These are phyloP conservation scores for Megaceryle torquata DNA, from an alignment of 2,113 vertebrate species.

Conservation along the genomic window DNA sequence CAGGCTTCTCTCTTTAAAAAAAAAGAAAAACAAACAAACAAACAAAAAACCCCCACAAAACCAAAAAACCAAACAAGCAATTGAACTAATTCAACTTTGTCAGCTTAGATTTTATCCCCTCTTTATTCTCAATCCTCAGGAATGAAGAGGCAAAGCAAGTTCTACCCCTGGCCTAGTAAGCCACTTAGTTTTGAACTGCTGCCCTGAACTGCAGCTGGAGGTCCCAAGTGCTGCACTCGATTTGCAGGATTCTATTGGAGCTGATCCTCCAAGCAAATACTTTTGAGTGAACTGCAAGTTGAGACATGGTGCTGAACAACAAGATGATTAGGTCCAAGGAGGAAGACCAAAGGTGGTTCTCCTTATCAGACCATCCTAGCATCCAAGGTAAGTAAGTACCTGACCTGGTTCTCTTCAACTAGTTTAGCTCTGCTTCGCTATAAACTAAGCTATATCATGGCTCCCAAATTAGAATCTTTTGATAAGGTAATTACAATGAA, in stretches of 20 bases:
- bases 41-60: too few relatives aligned
- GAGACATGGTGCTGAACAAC: conserved; percentile 2
- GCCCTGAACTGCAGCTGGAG: background rate
- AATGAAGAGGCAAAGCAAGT: background rate
- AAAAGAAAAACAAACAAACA: background rate
- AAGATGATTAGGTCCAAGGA: background rate
- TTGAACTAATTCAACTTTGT: background rate
- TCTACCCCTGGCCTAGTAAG: background rate
- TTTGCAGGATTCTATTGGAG: background rate
- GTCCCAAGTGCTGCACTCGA: background rate
- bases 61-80: background rate
- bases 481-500: background rate
- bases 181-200: background rate
- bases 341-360: conserved; percentile 18
- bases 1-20: background rate
- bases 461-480: background rate
- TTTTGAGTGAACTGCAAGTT: background rate
- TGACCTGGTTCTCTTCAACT: conserved; percentile 13
- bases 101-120: background rate
- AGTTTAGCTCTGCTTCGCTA: background rate
- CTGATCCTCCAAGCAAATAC: background rate
- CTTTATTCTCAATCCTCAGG: background rate
- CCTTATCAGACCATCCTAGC: conserved; percentile 32
- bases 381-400: background rate
- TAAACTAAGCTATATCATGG: background rate